A percentile compares a stretch with the other conserved stretches of the same genome.
These are phyloP conservation scores for Eremobia ochroleuca DNA, from an alignment of 2,888 invertebrate genomes.

Conservation along the genomic window DNA sequence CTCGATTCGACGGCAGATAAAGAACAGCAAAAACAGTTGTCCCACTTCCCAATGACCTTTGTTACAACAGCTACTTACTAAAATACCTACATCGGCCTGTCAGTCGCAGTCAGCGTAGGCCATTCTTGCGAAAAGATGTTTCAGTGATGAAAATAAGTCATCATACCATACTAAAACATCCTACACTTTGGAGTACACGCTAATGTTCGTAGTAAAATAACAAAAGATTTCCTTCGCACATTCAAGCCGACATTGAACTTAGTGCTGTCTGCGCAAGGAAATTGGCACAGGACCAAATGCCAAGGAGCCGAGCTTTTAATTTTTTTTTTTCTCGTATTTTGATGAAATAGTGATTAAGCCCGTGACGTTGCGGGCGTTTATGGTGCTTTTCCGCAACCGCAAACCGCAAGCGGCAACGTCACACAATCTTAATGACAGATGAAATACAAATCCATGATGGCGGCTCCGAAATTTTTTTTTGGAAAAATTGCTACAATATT, in stretches of 20 bases:
- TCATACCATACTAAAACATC: constrained; percentile 27
- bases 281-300: constrained; percentile 85
- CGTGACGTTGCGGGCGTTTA: constrained; percentile 52
- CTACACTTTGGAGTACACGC: constrained; percentile 51
- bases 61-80: constrained; percentile 79
- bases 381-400: not conserved
- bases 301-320: constrained; percentile 60
- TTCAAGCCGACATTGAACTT: constrained; percentile 85
- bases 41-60: constrained; percentile 89
- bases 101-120: constrained; percentile 44
- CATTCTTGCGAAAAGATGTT: constrained; percentile 55
- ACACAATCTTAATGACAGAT: not conserved
- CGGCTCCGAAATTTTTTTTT: too few species aligned
- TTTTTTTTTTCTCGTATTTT: constrained; percentile 33
- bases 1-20: constrained; percentile 86
- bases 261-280: constrained; percentile 77
- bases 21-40: constrained; percentile 85
- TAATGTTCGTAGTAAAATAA: constrained; percentile 55
- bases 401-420: not conserved
- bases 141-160: constrained; percentile 60
- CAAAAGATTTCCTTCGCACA: constrained; percentile 66
- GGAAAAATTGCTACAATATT: not conserved
- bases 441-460: not conserved
- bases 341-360: constrained; percentile 17
- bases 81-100: constrained; percentile 70